Base-by-base conservation (phyloP, 2,888 invertebrate genomes). In the Ctenicera cuprea region DNA sequence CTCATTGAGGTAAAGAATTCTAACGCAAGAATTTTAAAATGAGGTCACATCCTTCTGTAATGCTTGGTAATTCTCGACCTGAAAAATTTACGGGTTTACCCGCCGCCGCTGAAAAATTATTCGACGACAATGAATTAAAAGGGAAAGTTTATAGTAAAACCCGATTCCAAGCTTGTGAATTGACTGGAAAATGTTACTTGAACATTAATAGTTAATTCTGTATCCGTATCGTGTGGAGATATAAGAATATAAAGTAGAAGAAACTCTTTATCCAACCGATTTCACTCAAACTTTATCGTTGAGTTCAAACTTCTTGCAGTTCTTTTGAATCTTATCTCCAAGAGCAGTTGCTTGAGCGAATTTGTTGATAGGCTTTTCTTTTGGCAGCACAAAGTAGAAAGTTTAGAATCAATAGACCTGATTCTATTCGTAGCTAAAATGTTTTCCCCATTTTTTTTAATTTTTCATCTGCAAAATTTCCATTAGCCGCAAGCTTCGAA, bases 1-100 rank as follows among this genome's bases (percentile, higher is more conserved):
- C 74, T 74, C 68, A 67, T 74, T 74, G 74, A 74, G 64, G 74
- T 74, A 71, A 74, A 74, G 74, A 71, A 74, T 74, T 74, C 54
- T 64, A 52, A 57, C 45, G 61, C 45, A 71, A 74, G 74, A 74
- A 74, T 74, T 74, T 74, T 74, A 74, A 74, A 71, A 66, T 71
- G 71, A 64, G 74, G 74, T 71, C 66, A 74, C 63, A 71, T 71
- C 59, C 65, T 65, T 69, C 33, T 30, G 62, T 69, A 62, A 65
- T 52, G 45, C 61, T 43, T 38, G 26, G 62, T 62, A 62, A 62
- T 62, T 62, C 43, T 45, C 3, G 9, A 1, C 37, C 26, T 54
- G 54, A 30, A 54, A 52, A 54, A 54, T 54, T 54, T n/a, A 4
- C 20, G 16, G 3, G 38, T 20, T 4, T 22, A 54, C 18, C 16